Conservation (phyloP, 2,113 vertebrate species). For the Bubo blakistoni region DNA sequence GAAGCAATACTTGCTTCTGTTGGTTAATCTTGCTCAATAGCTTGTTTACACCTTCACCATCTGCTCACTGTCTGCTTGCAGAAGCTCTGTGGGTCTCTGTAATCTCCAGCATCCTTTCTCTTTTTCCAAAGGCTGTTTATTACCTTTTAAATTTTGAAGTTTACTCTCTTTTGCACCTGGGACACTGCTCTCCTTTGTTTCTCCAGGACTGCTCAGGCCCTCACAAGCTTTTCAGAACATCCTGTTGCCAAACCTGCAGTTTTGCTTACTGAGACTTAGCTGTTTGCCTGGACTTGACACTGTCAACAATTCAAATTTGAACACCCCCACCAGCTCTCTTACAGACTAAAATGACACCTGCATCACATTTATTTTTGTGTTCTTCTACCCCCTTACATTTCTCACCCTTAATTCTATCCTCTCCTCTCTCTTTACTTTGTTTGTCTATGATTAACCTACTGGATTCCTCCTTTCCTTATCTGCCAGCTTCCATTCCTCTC, state of each 20-base stretch:
- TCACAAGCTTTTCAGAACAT: not conserved
- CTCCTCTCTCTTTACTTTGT: not conserved
- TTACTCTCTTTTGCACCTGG: not conserved
- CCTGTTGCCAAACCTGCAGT: not conserved
- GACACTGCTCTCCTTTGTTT: not conserved
- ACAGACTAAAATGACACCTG: not conserved
- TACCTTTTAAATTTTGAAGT: not conserved
- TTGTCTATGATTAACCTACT: not conserved
- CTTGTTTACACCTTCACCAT: not conserved
- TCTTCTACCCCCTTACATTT: not conserved
- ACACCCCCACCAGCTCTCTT: not conserved
- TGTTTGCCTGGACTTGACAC: not conserved
- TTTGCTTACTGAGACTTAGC: not conserved
- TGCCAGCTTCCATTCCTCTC: not conserved
- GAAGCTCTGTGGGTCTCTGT: not conserved
- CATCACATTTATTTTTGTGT: not conserved
- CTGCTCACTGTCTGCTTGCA: not conserved
- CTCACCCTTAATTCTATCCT: not conserved
- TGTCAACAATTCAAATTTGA: not conserved
- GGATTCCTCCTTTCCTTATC: not conserved
- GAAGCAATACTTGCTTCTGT: not conserved
- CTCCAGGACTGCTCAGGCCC: not conserved
- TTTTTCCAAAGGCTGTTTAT: conserved; percentile 1
- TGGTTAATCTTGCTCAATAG: conserved; percentile 1
- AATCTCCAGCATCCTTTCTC: not conserved